Evolutionary conservation across 2,797 vertebrate genomes (phyloP), one percentile per base, ranked within the genome.

Genomic region (Enteromius anoplus): DNA sequence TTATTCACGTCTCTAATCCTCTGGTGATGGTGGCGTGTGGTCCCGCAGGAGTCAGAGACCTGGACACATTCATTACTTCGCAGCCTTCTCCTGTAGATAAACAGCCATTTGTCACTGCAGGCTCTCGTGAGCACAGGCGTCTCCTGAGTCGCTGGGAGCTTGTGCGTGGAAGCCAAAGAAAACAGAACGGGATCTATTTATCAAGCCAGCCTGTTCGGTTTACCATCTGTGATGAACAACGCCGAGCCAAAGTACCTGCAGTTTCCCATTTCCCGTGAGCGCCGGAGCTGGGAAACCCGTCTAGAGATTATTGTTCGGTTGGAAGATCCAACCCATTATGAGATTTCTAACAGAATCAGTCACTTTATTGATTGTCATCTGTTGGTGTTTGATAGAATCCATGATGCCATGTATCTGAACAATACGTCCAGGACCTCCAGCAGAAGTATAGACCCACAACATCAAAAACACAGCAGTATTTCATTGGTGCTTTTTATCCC

Each of bases 161-260:
- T 79, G 53, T 19, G 79, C 40, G 40, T 72, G 55, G 53, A 73
- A 62, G 80, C 80, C 60, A 65, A 51, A 75, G 70, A 51, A 65
- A 82, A 66, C 45, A 55, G 80, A 82, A 75, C 65, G 82, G 85
- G 80, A 86, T 80, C 85, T 87, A 88, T 92, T 91, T 89, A 92
- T 91, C 87, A 89, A 79, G 37, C 23, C 70, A 83, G 68, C n/a
- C 84, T n/a, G 65, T 34, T 73, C 21, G 26, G 80, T 82, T 93
- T 91, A 90, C 89, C 86, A 29, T 89, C 83, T 87, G 76, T 85
- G 85, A 92, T 90, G 87, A 88, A 88, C 86, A 82, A 64, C 75
- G 45, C 69, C 80, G 75, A 88, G 87, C 86, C 71, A 29, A 86
- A 88, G 86, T 89, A 86, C 88, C 90, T 90, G 90, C 88, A 86